Conservation (phyloP, 2,113 vertebrate genomes). For the Solea senegalensis region DNA sequence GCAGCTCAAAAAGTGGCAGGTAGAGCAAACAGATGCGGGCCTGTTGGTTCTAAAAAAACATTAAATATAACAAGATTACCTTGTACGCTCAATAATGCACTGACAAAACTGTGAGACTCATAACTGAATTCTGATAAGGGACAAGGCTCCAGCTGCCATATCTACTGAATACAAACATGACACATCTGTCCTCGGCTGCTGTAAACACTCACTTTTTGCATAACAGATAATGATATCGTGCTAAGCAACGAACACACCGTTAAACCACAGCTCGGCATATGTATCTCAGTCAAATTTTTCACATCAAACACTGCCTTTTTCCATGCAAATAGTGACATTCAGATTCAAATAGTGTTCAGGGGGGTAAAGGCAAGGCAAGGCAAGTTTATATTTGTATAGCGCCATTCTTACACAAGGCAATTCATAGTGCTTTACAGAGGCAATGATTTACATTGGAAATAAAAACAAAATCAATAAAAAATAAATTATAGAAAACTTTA, state of each 20-base stretch:
- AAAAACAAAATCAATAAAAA: no score
- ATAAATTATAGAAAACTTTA: no score
- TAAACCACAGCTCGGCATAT: neutral
- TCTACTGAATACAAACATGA: neutral
- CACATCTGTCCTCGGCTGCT: no score
- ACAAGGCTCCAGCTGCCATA: no score
- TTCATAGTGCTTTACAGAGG: no score
- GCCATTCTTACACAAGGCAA: no score
- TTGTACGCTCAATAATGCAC: neutral
- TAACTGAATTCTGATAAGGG: no score
- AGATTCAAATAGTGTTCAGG: neutral
- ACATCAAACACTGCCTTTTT: slow-evolving; percentile 8
- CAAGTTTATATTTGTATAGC: no score
- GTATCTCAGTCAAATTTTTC: neutral
- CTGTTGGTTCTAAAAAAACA: slow-evolving; percentile 91
- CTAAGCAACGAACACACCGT: neutral
- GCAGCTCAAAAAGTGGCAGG: slow-evolving; percentile 89
- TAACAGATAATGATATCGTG: slow-evolving; percentile 32
- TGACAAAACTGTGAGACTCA: neutral
- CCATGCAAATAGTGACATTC: neutral
- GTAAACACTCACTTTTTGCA: slow-evolving; percentile 36
- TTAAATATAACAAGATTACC: neutral
- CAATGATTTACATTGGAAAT: no score
- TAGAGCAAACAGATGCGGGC: slow-evolving; percentile 93
- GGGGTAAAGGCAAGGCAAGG: no score